Base-by-base conservation (phyloP, 2,888 invertebrate species). In the Listrodromus nycthemerus region DNA sequence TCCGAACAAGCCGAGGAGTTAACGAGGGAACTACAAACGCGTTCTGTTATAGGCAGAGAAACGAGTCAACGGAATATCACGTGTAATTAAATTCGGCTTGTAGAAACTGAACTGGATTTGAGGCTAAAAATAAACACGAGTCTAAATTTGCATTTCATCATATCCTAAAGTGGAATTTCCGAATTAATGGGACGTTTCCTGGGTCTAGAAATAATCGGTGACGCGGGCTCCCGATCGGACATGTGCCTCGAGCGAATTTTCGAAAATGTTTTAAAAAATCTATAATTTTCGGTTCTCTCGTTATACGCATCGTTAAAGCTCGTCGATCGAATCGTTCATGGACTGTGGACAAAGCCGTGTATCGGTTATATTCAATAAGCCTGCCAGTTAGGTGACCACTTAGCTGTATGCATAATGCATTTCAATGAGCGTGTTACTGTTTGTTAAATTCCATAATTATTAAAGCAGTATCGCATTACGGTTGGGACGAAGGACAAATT, bases 281-380 rank as follows among this genome's bases (percentile, higher is more conserved):
- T 1, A 13, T 45, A 13, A 3, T 45, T 45, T 16, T 45, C 41
- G 16, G 41, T 0, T 45, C 16, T 16, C 41, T 45, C 50, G 52
- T 19, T 55, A 21, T 27, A 19, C 10, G 16, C 33, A 65, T 78
- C 58, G 45, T 33, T 61, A 78, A 41, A 69, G 65, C 78, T 74
- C 82, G 74, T 78, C 84, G 74, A 77, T 77, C 73, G 76, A 77
- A 80, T 80, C 76, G 63, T 37, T 69, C 45, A 10, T 50, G 45
- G 50, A 71, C 61, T n/a, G 52, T 24, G 37, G 16, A 8, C n/a
- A 52, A 73, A 27, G 5, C 61, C 24, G 3, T 45, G 45, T 61
- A 37, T n/a, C 30, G n/a, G 45, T 70, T 48, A 52, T 21, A 61
- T 30, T n/a, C 27, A 8, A 48, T 13, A 10, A 75, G 52, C 69